phyloP scores from a whole-genome alignment of 2,888 invertebrate species.

The Unio pictorum region DNA sequence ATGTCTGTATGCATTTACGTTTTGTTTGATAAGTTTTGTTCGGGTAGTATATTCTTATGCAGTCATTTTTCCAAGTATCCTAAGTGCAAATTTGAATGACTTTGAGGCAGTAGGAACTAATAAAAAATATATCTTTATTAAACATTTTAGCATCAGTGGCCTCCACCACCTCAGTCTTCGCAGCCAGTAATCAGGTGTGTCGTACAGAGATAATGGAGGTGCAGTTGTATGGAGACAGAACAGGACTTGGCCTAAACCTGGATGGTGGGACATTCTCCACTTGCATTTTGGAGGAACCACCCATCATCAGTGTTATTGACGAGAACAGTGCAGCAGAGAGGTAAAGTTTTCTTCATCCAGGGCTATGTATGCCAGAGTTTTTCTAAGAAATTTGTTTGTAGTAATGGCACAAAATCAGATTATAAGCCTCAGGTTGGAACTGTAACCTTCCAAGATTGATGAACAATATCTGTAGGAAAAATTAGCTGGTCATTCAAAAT shows the following conservation, averaged over 20 bases:
- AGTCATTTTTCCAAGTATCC: no score
- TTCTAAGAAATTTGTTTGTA: not conserved
- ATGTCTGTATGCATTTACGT: no score
- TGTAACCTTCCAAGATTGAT: no score
- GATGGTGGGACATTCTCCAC: slow-evolving; percentile 68
- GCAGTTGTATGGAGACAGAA: slow-evolving; percentile 74
- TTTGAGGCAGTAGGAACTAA: no score
- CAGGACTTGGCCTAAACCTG: slow-evolving; percentile 75
- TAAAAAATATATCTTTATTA: not conserved
- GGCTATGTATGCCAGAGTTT: not conserved
- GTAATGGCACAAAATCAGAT: not conserved
- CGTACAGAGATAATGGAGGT: slow-evolving; percentile 76
- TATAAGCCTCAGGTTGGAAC: not conserved
- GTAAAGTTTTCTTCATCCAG: slow-evolving; percentile 64
- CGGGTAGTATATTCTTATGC: no score
- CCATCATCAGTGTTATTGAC: slow-evolving; percentile 74
- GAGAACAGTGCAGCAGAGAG: slow-evolving; percentile 77
- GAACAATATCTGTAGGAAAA: no score
- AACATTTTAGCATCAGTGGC: slow-evolving; percentile 55
- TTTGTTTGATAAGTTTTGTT: no score
- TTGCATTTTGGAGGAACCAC: slow-evolving; percentile 64
- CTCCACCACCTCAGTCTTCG: slow-evolving; percentile 56
- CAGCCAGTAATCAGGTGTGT: slow-evolving; percentile 71
- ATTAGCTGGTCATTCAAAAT: no score
- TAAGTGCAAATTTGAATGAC: no score